Percentiles rank a stretch among this genome's conserved stretches.
Evolutionary conservation across 2,113 vertebrate genomes (phyloP).

Genomic region (Ptilorrhoa leucosticta): DNA sequence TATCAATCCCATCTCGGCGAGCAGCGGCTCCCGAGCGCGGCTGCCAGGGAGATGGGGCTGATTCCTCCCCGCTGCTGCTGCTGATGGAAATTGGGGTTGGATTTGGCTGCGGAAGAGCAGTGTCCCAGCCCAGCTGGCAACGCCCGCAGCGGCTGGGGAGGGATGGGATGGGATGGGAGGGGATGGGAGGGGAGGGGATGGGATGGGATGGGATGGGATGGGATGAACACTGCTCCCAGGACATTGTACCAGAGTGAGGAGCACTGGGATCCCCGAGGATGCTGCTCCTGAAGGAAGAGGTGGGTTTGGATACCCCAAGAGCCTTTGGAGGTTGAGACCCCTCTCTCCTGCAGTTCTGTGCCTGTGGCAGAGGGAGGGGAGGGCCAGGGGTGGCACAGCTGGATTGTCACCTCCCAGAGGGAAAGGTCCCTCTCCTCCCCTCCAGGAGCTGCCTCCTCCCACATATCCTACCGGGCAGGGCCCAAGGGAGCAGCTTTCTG

Average conservation of each 20-base stretch:
- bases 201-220: background rate
- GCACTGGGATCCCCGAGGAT: accelerated
- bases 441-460: background rate
- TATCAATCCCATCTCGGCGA: slow-evolving; percentile 59
- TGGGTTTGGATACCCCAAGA: background rate
- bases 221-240: background rate
- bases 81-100: slow-evolving; percentile 51
- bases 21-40: slow-evolving; percentile 42
- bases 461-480: background rate
- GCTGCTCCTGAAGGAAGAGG: background rate
- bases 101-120: slow-evolving; percentile 39
- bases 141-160: background rate
- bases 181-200: background rate
- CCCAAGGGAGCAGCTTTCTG: background rate
- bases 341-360: no score
- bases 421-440: background rate
- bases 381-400: background rate
- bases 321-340: background rate
- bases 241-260: background rate
- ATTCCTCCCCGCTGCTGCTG: slow-evolving; percentile 2
- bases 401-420: background rate
- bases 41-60: slow-evolving; percentile 60
- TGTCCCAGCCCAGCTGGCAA: background rate
- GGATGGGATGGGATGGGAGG: background rate
- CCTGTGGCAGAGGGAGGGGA: background rate